Evolutionary conservation across 2,797 vertebrate species (phyloP).

Genomic region (Crypturellus tataupa): DNA sequence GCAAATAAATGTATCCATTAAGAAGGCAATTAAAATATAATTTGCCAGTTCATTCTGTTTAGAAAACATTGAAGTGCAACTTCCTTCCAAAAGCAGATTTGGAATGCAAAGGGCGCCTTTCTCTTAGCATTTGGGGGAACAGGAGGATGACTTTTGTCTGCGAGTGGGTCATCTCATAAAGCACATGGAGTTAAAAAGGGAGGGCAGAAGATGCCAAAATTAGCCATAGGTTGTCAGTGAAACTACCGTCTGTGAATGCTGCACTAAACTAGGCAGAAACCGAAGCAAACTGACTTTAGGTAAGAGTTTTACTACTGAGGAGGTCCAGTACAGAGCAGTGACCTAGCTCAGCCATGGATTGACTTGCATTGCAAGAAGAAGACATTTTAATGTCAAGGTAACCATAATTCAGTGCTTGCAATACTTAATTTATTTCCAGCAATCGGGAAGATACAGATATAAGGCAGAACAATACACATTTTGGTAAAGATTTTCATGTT

Average conservation of each 20-base stretch:
- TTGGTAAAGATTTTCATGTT: neutral
- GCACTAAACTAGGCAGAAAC: neutral
- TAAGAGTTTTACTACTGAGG: neutral
- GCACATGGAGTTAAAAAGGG: conserved; percentile 11
- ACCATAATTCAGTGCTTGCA: neutral
- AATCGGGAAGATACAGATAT: neutral
- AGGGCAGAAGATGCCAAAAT: neutral
- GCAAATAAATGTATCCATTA: conserved; percentile 28
- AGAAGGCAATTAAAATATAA: conserved; percentile 18
- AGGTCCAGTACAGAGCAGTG: neutral
- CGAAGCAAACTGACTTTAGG: neutral
- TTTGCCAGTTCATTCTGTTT: neutral
- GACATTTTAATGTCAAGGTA: neutral
- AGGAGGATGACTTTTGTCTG: neutral
- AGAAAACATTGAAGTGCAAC: neutral
- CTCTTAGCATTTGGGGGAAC: neutral
- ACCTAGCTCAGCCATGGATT: neutral
- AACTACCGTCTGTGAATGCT: neutral
- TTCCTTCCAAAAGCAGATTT: neutral
- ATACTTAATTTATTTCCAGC: neutral
- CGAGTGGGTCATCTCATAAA: neutral
- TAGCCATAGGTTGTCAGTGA: neutral
- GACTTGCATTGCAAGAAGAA: neutral
- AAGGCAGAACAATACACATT: neutral
- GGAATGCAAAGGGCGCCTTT: neutral